Evolutionary conservation across 2,113 vertebrate species (phyloP).

Genomic region (Gymnobelideus leadbeateri): DNA sequence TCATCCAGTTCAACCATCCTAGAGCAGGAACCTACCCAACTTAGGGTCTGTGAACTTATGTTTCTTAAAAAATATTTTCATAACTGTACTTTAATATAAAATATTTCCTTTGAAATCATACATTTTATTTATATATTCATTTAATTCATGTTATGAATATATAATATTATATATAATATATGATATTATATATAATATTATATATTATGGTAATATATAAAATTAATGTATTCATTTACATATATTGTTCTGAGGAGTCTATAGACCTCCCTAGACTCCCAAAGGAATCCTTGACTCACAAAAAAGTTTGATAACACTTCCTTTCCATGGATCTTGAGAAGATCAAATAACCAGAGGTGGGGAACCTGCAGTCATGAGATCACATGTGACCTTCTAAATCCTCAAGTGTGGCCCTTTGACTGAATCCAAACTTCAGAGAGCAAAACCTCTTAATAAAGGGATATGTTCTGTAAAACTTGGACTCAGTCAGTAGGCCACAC

Average conservation of each 20-base stretch:
- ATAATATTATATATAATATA: too few relatives aligned
- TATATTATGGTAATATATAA: too few relatives aligned
- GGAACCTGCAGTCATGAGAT: too few relatives aligned
- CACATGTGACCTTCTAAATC: too few relatives aligned
- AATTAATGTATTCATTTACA: neutral
- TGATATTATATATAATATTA: too few relatives aligned
- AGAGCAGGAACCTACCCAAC: neutral
- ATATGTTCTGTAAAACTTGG: too few relatives aligned
- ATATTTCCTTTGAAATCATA: neutral
- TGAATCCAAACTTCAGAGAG: too few relatives aligned
- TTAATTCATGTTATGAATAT: too few relatives aligned
- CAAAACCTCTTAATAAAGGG: too few relatives aligned
- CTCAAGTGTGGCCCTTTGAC: too few relatives aligned
- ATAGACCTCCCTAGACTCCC: neutral
- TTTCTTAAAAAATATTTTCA: neutral
- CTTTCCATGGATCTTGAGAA: neutral
- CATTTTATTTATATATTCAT: neutral
- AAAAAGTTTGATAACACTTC: neutral
- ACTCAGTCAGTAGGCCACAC: too few relatives aligned
- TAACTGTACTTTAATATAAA: neutral
- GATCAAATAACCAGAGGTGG: neutral
- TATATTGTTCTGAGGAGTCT: neutral
- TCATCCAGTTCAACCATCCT: neutral
- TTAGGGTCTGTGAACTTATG: neutral
- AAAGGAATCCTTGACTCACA: neutral